Evolutionary conservation across 2,113 vertebrate species (phyloP).

Genomic region (Crotalus tigris): DNA sequence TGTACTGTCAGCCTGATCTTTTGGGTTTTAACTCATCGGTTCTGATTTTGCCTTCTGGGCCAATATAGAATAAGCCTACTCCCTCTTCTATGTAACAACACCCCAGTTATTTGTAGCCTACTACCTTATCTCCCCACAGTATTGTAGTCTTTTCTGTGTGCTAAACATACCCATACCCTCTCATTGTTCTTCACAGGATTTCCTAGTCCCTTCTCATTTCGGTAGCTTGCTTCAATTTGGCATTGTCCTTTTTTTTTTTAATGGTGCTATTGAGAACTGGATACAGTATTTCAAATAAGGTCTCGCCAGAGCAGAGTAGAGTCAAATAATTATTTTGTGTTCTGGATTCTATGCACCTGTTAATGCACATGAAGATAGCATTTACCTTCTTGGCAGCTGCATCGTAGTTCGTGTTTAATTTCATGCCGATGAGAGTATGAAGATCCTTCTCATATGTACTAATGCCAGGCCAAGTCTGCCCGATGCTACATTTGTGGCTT

Average conservation of each 20-base stretch:
- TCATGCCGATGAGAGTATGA: neutral
- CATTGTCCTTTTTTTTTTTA: neutral
- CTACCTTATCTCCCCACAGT: neutral
- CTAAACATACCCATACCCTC: neutral
- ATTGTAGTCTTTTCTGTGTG: neutral
- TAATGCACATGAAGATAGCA: neutral
- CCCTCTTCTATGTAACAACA: neutral
- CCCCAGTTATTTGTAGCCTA: neutral
- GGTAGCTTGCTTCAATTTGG: neutral
- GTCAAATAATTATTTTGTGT: neutral
- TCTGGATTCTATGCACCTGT: neutral
- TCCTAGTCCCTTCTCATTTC: neutral
- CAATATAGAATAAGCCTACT: neutral
- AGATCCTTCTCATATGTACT: neutral
- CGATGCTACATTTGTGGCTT: neutral
- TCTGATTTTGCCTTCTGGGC: neutral
- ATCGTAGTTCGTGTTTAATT: neutral
- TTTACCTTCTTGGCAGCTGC: neutral
- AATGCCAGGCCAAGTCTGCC: neutral
- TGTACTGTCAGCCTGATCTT: neutral
- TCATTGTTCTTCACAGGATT: neutral
- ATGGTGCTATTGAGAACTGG: neutral
- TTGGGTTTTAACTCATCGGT: neutral
- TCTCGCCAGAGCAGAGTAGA: neutral
- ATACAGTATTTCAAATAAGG: neutral